phyloP scores from a whole-genome alignment of 2,113 vertebrate species.

The Eptesicus fuscus region DNA sequence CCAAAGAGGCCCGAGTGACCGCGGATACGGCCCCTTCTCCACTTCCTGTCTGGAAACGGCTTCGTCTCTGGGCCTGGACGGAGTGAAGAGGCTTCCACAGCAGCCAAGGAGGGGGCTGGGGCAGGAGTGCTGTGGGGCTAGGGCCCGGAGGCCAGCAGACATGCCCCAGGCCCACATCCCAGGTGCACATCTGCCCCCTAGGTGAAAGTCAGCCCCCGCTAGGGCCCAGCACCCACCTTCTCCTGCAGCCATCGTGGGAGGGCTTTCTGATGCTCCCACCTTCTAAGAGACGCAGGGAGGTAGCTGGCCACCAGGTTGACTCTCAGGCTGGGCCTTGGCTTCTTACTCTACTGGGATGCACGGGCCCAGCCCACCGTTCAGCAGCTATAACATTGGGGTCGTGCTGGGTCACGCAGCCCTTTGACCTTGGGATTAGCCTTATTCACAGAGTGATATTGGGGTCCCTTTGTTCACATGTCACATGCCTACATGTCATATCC shows the following conservation, averaged over 20 bases:
- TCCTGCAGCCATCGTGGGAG: background rate
- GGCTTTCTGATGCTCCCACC: background rate
- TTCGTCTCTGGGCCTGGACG: background rate
- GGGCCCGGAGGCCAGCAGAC: background rate
- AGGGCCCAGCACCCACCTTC: background rate
- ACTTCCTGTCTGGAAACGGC: background rate
- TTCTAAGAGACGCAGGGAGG: fast-evolving
- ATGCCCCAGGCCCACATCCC: background rate
- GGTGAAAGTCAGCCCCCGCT: fast-evolving
- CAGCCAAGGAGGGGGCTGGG: fast-evolving
- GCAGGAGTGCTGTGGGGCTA: fast-evolving
- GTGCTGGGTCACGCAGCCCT: fast-evolving
- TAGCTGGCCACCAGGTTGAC: background rate
- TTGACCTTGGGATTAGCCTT: no score
- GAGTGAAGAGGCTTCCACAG: background rate
- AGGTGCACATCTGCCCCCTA: fast-evolving
- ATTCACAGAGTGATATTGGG: fast-evolving
- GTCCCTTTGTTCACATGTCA: background rate
- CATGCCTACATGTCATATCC: fast-evolving
- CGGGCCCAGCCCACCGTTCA: fast-evolving
- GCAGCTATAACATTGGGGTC: no score
- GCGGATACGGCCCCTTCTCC: background rate
- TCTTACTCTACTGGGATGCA: background rate
- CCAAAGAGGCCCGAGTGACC: background rate
- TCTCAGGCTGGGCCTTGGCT: background rate